Conservation (phyloP, 2,888 invertebrate species). For the Heliconius hortense region DNA sequence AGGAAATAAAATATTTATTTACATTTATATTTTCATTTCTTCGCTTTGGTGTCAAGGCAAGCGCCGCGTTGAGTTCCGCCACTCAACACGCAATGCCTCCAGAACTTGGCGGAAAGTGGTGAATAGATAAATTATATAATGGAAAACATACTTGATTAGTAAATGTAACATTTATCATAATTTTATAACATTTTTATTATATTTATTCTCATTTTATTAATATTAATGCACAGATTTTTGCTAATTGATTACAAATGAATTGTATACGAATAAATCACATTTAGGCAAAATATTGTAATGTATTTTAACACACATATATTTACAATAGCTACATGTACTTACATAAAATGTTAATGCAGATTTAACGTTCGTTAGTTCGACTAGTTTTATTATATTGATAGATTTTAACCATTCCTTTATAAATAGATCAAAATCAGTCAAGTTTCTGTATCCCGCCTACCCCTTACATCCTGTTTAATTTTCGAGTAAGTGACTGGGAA, state of each 20-base stretch:
- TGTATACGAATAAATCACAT: background rate
- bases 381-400: too few species aligned
- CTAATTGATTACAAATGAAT: background rate
- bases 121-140: too few species aligned
- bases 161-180: background rate
- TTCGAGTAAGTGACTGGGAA: background rate
- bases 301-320: background rate
- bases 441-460: too few species aligned
- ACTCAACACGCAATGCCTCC: too few species aligned
- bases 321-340: too few species aligned
- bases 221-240: background rate
- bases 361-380: background rate
- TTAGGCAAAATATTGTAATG: background rate
- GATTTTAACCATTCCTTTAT: too few species aligned
- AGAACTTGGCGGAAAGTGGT: too few species aligned
- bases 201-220: background rate
- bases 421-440: too few species aligned
- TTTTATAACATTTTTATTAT: background rate
- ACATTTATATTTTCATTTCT: too few species aligned
- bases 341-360: background rate
- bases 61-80: too few species aligned
- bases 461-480: background rate
- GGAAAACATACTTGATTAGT: background rate
- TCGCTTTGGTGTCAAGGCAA: too few species aligned
- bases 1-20: too few species aligned